phyloP scores from a whole-genome alignment of 2,888 invertebrate species.

The Shargacucullia verbasci region DNA sequence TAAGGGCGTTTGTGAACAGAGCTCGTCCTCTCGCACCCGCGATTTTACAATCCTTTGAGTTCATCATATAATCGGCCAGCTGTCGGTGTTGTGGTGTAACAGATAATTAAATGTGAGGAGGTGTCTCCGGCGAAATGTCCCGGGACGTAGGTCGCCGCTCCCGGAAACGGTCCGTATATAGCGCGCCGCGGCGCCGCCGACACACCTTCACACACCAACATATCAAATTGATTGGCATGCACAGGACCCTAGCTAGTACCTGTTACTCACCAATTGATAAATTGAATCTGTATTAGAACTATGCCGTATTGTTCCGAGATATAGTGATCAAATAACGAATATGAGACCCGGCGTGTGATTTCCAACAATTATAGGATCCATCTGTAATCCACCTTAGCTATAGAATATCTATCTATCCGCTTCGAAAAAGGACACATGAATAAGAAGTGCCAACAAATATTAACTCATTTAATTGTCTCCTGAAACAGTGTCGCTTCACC shows the following conservation, averaged over 20 bases:
- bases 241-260: neutral
- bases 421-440: too few species aligned
- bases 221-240: constrained; percentile 14
- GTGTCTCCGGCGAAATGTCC: constrained; percentile 54
- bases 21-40: neutral
- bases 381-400: too few species aligned
- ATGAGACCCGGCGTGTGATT: too few species aligned
- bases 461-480: too few species aligned
- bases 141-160: constrained; percentile 70
- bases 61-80: neutral
- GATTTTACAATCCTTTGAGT: too few species aligned
- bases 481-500: neutral
- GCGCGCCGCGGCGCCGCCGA: constrained; percentile 54
- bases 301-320: too few species aligned
- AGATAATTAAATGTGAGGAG: constrained; percentile 15
- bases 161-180: constrained; percentile 76
- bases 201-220: constrained; percentile 44
- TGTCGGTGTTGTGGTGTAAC: constrained; percentile 1
- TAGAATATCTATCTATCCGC: too few species aligned
- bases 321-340: too few species aligned
- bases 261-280: too few species aligned
- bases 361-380: too few species aligned
- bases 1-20: too few species aligned
- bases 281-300: too few species aligned
- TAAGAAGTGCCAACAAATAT: neutral